phyloP scores from a whole-genome alignment of 2,113 vertebrate genomes.

The Danionella cerebrum region DNA sequence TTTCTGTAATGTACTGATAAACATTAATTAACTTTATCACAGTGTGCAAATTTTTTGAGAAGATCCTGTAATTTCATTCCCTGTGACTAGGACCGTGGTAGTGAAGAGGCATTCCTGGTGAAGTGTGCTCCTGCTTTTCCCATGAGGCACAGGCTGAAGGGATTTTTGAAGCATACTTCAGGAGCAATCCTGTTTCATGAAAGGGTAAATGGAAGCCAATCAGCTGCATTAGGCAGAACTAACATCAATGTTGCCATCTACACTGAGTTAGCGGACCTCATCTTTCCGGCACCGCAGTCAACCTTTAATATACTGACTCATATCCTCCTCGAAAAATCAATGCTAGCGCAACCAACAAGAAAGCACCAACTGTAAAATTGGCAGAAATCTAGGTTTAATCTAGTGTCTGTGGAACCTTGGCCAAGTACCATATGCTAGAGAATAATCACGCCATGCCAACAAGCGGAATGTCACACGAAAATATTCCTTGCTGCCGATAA shows the following conservation, averaged over 20 bases:
- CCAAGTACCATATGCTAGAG: no score
- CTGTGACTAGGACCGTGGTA: background rate
- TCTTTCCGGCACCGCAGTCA: background rate
- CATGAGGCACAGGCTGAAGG: background rate
- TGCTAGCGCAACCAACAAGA: background rate
- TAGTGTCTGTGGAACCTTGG: no score
- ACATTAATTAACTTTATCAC: no score
- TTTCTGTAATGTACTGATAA: no score
- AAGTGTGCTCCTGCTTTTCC: background rate
- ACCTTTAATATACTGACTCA: background rate
- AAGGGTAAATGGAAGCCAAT: conserved; percentile 20
- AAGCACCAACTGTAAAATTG: no score
- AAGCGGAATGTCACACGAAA: no score
- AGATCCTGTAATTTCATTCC: conserved; percentile 2
- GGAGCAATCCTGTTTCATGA: conserved; percentile 17
- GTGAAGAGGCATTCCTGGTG: background rate
- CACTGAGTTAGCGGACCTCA: background rate
- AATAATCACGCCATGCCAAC: no score
- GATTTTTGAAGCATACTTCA: background rate
- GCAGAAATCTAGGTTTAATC: no score
- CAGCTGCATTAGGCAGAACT: conserved; percentile 25
- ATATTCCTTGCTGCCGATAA: no score
- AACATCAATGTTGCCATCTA: conserved; percentile 3
- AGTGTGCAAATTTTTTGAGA: no score
- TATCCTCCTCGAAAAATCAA: background rate